Conservation (phyloP, 2,797 vertebrate genomes). For the Xyrichtys novacula region DNA sequence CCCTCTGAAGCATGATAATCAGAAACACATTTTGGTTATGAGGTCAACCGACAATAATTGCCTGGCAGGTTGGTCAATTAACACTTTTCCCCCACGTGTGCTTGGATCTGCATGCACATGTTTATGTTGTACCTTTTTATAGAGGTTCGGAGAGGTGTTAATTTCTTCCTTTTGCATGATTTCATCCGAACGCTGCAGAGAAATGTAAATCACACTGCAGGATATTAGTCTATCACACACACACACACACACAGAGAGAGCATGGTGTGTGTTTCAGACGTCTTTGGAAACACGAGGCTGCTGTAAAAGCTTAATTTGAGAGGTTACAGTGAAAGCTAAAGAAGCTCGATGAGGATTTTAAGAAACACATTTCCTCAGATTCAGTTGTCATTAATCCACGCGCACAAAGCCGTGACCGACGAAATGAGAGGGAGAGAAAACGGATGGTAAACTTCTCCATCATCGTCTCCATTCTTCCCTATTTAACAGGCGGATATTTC, state of each 20-base stretch:
- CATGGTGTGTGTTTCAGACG: slow-evolving; percentile 49
- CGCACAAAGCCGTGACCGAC: slow-evolving; percentile 70
- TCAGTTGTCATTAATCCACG: slow-evolving; percentile 67
- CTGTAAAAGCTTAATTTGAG: slow-evolving; percentile 71
- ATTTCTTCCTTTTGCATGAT: slow-evolving; percentile 56
- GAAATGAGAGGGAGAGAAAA: slow-evolving; percentile 73
- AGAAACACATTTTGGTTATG: slow-evolving; percentile 81
- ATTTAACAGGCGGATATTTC: slow-evolving; percentile 78
- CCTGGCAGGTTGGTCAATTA: slow-evolving; percentile 80
- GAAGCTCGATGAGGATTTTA: slow-evolving; percentile 57
- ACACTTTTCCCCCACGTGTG: slow-evolving; percentile 65
- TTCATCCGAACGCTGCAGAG: slow-evolving; percentile 26
- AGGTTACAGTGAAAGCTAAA: slow-evolving; percentile 60
- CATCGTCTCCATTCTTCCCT: slow-evolving; percentile 74
- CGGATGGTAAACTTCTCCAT: slow-evolving; percentile 78
- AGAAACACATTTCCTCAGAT: slow-evolving; percentile 57
- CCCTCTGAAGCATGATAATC: slow-evolving; percentile 75
- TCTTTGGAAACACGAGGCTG: slow-evolving; percentile 64
- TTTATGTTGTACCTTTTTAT: slow-evolving; percentile 62
- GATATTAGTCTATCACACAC: slow-evolving; percentile 58
- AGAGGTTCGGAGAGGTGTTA: slow-evolving; percentile 58
- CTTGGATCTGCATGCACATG: slow-evolving; percentile 69
- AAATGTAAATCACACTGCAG: slow-evolving; percentile 60
- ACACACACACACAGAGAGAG: too few relatives aligned
- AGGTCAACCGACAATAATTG: slow-evolving; percentile 79